A percentile compares a stretch with the other conserved stretches of the same genome.
These are phyloP conservation scores for Lagodon rhomboides DNA, from an alignment of 2,797 vertebrate genomes.

Conservation along the genomic window DNA sequence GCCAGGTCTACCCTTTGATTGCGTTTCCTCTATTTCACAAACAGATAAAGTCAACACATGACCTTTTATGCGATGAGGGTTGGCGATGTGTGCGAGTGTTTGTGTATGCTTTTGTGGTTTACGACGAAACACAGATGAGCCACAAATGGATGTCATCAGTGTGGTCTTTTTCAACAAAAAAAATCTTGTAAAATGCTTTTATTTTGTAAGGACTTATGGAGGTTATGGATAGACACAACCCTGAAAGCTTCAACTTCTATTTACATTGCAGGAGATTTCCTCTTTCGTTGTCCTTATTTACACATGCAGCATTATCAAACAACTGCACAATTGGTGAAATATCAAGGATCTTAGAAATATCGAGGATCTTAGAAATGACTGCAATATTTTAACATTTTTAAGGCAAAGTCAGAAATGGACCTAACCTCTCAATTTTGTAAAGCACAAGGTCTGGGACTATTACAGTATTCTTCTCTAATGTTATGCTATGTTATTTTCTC, in stretches of 20 bases:
- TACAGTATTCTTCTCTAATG: neutral
- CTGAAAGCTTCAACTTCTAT: neutral
- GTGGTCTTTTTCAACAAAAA: constrained; percentile 18
- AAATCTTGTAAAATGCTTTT: constrained; percentile 2
- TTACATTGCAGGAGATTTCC: neutral
- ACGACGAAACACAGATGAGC: neutral
- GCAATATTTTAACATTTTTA: neutral
- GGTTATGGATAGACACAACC: neutral
- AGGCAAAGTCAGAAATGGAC: neutral
- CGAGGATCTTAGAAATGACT: neutral
- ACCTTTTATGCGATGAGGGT: constrained; percentile 53
- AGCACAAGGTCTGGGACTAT: neutral
- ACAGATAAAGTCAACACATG: constrained; percentile 47
- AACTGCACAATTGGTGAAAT: neutral
- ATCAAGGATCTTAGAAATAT: neutral
- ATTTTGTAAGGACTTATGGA: neutral
- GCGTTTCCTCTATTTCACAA: constrained; percentile 57
- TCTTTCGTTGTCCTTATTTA: neutral
- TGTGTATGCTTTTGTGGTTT: neutral
- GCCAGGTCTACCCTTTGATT: constrained; percentile 17
- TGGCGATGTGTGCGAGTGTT: neutral
- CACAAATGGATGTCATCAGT: constrained; percentile 3
- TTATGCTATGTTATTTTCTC: neutral
- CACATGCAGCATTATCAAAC: neutral
- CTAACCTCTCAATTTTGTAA: neutral